Percentiles rank a stretch among this genome's conserved stretches.
phyloP scores from a whole-genome alignment of 2,888 invertebrate species.

The Ariolimax columbianus region DNA sequence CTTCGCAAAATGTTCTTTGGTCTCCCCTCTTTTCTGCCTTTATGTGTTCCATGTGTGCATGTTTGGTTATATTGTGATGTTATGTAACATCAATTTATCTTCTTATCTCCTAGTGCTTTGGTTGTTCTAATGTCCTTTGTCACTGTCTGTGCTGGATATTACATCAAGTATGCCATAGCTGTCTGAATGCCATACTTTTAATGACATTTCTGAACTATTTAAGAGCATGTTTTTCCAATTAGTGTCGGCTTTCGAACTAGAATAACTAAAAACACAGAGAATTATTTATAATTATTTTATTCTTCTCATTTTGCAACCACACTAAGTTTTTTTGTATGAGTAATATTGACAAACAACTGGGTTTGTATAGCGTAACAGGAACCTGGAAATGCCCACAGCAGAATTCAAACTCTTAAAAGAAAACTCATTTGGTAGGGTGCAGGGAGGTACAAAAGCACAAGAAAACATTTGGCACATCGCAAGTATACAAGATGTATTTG shows the following conservation, averaged over 20 bases:
- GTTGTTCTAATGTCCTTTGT: too few species aligned
- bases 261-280: background rate
- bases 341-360: conserved; percentile 29
- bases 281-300: conserved; percentile 36
- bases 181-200: too few species aligned
- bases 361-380: conserved; percentile 17
- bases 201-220: too few species aligned
- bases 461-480: conserved; percentile 32
- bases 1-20: too few species aligned
- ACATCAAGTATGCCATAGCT: too few species aligned
- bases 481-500: background rate
- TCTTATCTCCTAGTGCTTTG: too few species aligned
- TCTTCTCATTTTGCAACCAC: conserved; percentile 45
- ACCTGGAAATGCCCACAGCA: conserved; percentile 41
- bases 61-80: too few species aligned
- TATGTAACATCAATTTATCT: too few species aligned
- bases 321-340: conserved; percentile 42
- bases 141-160: too few species aligned
- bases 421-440: background rate
- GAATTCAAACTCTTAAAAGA: conserved; percentile 29
- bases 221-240: too few species aligned
- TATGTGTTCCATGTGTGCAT: too few species aligned
- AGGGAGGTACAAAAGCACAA: background rate
- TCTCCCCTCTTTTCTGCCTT: too few species aligned
- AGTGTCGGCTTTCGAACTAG: background rate